Evolutionary conservation across 2,113 vertebrate genomes (phyloP), one percentile per base, ranked within the genome.

Genomic region (Hystrix brachyura): DNA sequence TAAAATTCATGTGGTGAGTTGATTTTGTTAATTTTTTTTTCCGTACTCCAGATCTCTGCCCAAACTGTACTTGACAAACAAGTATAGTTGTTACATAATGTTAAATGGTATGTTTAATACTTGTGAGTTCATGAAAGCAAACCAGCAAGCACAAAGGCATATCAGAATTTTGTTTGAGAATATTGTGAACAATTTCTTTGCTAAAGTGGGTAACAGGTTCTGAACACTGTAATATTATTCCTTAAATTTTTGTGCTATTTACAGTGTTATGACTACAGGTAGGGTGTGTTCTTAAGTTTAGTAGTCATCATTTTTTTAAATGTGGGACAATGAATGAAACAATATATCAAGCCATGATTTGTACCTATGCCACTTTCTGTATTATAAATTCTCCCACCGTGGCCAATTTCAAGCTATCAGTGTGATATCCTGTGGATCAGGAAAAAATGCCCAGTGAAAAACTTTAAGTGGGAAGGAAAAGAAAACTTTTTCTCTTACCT

Each of bases 21-120:
- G 46, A 91, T 84, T 95, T 76, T 74, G 2, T 72, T 90, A 25
- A n/a, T 91, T 93, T 84, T 89, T 84, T 89, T 85, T 46, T n/a
- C 38, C 83, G 46, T 72, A 48, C 17, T 83, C 46, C 83, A 64
- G 4, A 29, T 90, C 53, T 81, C 0, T 64, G 71, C 27, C 51
- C 46, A 93, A 59, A 83, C 46, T 64, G 1, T 94, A 91, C 0
- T 34, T 91, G 71, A 88, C 74, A 48, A 88, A 55, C 18, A 91
- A 94, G 29, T 91, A 6, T 64, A 53, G 1, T 84, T 96, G 23
- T 62, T 87, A 53, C 0, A 7, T 87, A 84, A 53, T 72, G 51
- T 46, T 82, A 57, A 85, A 1, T 84, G n/a, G 51, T 74, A 18
- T 67, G 78, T 80, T 62, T 80, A 10, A 60, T 65, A 60, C 25